Conservation (phyloP, 2,113 vertebrate species). For the Alethe castanea region DNA sequence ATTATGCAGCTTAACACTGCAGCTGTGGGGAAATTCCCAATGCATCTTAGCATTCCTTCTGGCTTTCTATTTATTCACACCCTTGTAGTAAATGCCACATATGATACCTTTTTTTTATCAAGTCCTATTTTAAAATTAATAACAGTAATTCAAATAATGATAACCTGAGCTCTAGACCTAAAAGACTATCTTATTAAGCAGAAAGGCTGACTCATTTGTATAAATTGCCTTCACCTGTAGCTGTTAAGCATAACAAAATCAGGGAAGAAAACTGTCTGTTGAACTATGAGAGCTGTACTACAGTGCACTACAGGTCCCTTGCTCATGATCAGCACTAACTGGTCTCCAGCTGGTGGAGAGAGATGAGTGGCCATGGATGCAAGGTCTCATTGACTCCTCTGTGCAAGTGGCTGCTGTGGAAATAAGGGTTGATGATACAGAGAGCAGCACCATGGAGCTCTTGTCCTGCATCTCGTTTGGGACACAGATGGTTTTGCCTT, state of each 20-base stretch:
- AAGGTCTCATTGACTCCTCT: background rate
- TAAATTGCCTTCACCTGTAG: slow-evolving; percentile 7
- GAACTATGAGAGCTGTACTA: background rate
- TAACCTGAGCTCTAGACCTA: background rate
- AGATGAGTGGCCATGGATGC: background rate
- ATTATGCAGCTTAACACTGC: background rate
- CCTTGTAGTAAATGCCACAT: background rate
- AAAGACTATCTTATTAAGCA: background rate
- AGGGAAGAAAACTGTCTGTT: background rate
- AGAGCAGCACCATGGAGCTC: background rate
- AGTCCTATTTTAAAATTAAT: background rate
- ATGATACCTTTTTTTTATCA: slow-evolving; percentile 2
- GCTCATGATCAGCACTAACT: background rate
- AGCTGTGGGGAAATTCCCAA: background rate
- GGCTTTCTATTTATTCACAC: slow-evolving; percentile 11
- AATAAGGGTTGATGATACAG: fast-evolving
- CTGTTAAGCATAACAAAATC: background rate
- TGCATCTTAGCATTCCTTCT: background rate
- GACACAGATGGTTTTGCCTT: background rate
- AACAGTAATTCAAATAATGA: background rate
- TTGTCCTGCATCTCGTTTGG: background rate
- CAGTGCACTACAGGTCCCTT: background rate
- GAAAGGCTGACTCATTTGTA: background rate
- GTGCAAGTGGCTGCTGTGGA: background rate
- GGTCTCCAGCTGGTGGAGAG: background rate